phyloP scores from a whole-genome alignment of 2,113 vertebrate genomes.

The Spermophilus dauricus region DNA sequence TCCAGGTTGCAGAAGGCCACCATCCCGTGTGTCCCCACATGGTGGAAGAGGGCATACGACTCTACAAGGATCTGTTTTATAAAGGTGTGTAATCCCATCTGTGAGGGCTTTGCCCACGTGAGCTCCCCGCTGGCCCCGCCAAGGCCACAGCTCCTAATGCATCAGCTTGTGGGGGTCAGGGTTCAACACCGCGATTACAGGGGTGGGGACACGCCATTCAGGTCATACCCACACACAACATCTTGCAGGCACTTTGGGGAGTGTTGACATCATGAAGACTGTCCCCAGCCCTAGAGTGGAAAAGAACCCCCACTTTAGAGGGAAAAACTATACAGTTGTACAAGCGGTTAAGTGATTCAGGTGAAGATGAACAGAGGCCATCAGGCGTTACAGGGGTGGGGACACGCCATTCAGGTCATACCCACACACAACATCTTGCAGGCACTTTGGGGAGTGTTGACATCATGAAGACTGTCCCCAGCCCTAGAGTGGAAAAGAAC shows the following conservation, averaged over 20 bases:
- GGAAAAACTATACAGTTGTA: not conserved
- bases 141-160: not conserved
- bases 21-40: fast-evolving
- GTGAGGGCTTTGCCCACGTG: not conserved
- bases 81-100: not conserved
- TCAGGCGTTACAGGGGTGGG: no score
- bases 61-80: not conserved
- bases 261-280: not conserved
- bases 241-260: no score
- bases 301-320: not conserved
- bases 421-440: no score
- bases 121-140: not conserved
- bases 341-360: fast-evolving
- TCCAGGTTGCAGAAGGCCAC: not conserved
- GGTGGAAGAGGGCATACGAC: not conserved
- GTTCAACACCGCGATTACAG: not conserved
- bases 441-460: no score
- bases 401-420: no score
- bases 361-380: fast-evolving
- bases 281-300: not conserved
- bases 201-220: not conserved
- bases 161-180: not conserved
- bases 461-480: no score
- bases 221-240: not conserved
- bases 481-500: no score